Evolutionary conservation across 2,113 vertebrate genomes (phyloP).

Genomic region (Callaeas wilsoni): DNA sequence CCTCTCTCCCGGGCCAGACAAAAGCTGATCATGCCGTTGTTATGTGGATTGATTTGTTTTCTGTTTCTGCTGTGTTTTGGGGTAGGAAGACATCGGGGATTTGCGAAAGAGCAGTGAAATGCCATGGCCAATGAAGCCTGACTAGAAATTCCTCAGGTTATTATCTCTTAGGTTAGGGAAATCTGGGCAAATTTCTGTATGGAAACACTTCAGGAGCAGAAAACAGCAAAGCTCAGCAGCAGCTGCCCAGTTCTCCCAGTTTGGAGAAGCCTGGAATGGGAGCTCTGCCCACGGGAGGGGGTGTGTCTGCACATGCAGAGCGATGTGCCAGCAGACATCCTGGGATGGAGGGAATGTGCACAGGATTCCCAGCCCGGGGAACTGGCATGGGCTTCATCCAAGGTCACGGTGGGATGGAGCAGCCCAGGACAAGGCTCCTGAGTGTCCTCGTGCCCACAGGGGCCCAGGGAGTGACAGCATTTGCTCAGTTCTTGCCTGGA

Average conservation of each 20-base stretch:
- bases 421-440: not conserved
- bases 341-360: accelerated
- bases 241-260: not conserved
- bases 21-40: slow-evolving; percentile 24
- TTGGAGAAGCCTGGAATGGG: not conserved
- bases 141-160: slow-evolving; percentile 46
- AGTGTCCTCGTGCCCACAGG: accelerated
- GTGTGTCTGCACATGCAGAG: not conserved
- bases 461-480: not conserved
- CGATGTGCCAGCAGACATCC: not conserved
- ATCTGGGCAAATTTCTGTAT: not conserved
- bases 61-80: slow-evolving; percentile 41
- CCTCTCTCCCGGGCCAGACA: not conserved
- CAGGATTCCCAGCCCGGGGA: not conserved
- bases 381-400: accelerated
- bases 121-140: slow-evolving; percentile 52
- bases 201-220: not conserved
- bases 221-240: not conserved
- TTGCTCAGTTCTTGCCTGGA: not conserved
- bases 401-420: accelerated
- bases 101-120: slow-evolving; percentile 55
- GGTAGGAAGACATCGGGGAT: slow-evolving; percentile 27
- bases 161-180: slow-evolving; percentile 42
- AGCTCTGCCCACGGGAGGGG: accelerated
- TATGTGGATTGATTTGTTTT: slow-evolving; percentile 60